Evolutionary conservation across 2,888 invertebrate species (phyloP), one percentile per base, ranked within the genome.

Genomic region (Hyles lineata): DNA sequence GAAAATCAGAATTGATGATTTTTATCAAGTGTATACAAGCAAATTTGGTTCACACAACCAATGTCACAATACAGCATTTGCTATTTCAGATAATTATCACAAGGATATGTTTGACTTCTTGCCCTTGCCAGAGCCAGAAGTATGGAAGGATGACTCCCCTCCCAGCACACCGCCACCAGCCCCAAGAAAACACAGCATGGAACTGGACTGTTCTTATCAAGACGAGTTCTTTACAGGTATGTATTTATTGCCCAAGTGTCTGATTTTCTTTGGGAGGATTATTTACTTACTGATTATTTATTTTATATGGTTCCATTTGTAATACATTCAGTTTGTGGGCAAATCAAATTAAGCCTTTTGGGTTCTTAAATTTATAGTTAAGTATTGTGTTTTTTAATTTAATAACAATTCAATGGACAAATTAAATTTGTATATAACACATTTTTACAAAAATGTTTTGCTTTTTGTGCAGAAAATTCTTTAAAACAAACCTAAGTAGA

Each of bases 181-280:
- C 8, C 78, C 77, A 1, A 80, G 75, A 70, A 81, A 75, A 73
- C 79, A 83, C 73, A 85, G 82, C 73, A 80, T 91, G 74, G 92
- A 92, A 17, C 83, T 91, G 58, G 85, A 90, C 70, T 86, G 84
- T 72, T 90, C 92, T 8, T 92, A 91, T 76, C 85, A 91, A 58
- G 93, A 93, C 80, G 92, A 93, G 63, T 92, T 92, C 79, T 93
- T 90, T 76, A 89, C 87, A 83, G 93, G 93, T 92, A 76, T 73
- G 15, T 7, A 5, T 3, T 2, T 43, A 43, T 43, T 15, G 29
- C 29, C 29, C 29, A 29, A 43, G 15, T 11, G 11, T 15, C 43
- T 43, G 9, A 8, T 35, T 9, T 9, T 9, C 11, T 8, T 35
- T 35, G 35, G 35, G 11, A 17, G 0, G 19, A 52, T 17, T 55